These are phyloP conservation scores for Heliocidaris tuberculata DNA, from an alignment of 35 echinoderm and acorn worm species.

Conservation along the genomic window DNA sequence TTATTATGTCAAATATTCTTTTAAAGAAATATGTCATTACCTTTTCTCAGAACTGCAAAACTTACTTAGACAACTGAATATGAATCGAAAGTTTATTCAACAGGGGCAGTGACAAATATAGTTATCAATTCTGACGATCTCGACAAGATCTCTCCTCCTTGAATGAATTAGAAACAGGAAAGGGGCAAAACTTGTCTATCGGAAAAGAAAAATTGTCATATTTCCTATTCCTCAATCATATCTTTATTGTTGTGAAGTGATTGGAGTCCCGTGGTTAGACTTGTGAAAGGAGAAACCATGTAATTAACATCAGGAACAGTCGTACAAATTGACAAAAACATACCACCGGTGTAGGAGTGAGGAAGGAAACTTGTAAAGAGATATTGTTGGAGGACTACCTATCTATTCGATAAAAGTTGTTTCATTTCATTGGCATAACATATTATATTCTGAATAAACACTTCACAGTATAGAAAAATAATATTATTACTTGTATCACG, in stretches of 20 bases:
- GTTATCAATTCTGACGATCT: conserved; percentile 17
- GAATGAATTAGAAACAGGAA: conserved; percentile 1
- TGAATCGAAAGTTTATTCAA: conserved; percentile 18
- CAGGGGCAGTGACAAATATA: conserved; percentile 30
- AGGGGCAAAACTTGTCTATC: conserved; percentile 24
- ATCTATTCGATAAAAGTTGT: background rate
- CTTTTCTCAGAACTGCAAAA: background rate
- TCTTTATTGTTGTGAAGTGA: conserved; percentile 38
- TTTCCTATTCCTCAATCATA: conserved; percentile 28
- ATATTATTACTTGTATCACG: no score
- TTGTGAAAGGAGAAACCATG: background rate
- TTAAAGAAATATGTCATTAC: background rate
- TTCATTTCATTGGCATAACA: background rate
- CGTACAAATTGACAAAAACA: background rate
- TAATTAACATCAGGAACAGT: background rate
- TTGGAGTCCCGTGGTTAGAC: background rate
- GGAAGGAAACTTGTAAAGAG: background rate
- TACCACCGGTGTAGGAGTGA: background rate
- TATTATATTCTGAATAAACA: background rate
- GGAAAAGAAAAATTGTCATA: conserved; percentile 27
- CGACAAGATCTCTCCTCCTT: background rate
- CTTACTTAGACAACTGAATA: background rate
- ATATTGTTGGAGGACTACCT: background rate
- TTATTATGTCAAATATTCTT: background rate
- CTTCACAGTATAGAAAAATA: no score